Percentiles rank a stretch among this genome's conserved stretches.
These are phyloP conservation scores for Acrobeloides nanus DNA, from an alignment of 2,888 invertebrate species.

Conservation along the genomic window DNA sequence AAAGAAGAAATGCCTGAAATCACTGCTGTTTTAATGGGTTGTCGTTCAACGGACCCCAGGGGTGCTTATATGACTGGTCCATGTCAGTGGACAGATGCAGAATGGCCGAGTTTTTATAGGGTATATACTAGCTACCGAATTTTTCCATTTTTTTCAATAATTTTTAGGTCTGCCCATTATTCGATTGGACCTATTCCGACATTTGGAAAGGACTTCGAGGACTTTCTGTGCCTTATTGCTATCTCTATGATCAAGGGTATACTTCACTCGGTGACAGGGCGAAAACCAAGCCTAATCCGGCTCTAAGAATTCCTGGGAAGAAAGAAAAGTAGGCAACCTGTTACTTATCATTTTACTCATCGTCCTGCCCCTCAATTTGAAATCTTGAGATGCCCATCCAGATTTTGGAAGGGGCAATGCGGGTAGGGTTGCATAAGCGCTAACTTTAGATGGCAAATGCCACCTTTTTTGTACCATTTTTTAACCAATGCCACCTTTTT, in stretches of 20 bases:
- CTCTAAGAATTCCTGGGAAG: no score
- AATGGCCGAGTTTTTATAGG: conserved; percentile 78
- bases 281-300: conserved; percentile 75
- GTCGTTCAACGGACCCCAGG: conserved; percentile 68
- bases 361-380: no score
- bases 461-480: no score
- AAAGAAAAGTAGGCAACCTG: no score
- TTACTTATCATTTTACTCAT: no score
- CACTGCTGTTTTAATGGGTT: conserved; percentile 84
- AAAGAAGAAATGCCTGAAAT: conserved; percentile 62
- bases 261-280: conserved; percentile 77
- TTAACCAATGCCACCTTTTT: no score
- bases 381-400: no score
- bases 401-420: no score
- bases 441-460: no score
- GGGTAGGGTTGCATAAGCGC: no score
- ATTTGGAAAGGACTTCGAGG: conserved; percentile 80
- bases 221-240: conserved; percentile 77
- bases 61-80: conserved; percentile 25
- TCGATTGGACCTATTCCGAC: conserved; percentile 84
- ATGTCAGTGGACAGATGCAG: conserved; percentile 66
- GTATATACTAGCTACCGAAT: no score
- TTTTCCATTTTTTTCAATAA: no score
- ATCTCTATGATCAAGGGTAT: conserved; percentile 79
- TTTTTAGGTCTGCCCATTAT: conserved; percentile 75